Conservation (phyloP, 2,797 vertebrate genomes). For the Jordanella pulchra region DNA sequence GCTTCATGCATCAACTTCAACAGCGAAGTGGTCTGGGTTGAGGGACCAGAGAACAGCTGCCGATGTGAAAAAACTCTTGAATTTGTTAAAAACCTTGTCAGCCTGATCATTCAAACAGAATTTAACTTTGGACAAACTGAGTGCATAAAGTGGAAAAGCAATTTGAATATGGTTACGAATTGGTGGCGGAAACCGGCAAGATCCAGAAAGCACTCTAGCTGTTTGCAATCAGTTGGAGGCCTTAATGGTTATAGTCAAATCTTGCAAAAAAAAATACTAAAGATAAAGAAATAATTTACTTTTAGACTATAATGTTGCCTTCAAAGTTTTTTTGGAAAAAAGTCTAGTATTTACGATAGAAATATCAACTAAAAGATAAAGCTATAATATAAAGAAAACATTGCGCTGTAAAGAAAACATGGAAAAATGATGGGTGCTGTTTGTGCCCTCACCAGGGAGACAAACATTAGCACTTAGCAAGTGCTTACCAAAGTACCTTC, state of each 20-base stretch:
- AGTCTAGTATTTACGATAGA: neutral
- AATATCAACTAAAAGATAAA: neutral
- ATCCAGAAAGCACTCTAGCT: too few relatives aligned
- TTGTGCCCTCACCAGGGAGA: constrained; percentile 36
- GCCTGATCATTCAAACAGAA: neutral
- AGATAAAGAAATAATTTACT: too few relatives aligned
- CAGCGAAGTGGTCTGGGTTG: neutral
- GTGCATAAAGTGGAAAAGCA: too few relatives aligned
- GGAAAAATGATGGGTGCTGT: constrained; percentile 37
- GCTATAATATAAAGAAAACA: neutral
- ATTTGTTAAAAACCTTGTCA: neutral
- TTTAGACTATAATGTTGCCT: too few relatives aligned
- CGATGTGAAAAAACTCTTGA: neutral
- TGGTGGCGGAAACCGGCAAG: too few relatives aligned
- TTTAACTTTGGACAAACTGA: neutral
- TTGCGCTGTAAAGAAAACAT: neutral
- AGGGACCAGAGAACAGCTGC: neutral
- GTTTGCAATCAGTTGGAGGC: too few relatives aligned
- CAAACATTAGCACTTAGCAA: constrained; percentile 75
- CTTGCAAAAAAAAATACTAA: too few relatives aligned
- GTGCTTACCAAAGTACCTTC: constrained; percentile 82
- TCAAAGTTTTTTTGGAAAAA: too few relatives aligned
- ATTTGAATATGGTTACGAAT: too few relatives aligned
- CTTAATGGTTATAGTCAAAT: too few relatives aligned
- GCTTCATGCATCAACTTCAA: neutral